Conservation (phyloP, 2,888 invertebrate species). For the Exephanes ischioxanthus region DNA sequence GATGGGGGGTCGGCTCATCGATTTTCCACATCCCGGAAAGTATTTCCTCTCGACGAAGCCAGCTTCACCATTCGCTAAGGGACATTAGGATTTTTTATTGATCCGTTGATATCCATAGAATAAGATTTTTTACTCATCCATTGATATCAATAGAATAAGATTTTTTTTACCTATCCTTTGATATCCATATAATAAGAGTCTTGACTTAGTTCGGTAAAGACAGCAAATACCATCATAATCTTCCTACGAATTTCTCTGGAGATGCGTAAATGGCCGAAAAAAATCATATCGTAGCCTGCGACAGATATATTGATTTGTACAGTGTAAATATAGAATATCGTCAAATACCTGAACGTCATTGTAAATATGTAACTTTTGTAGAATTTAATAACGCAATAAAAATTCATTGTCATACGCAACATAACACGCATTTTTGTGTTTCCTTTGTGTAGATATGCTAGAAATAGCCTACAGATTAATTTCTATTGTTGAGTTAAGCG, state of each 20-base stretch:
- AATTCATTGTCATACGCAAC: not conserved
- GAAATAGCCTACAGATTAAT: constrained; percentile 13
- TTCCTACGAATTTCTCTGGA: no score
- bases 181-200: not conserved
- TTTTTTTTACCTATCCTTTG: no score
- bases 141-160: not conserved
- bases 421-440: not conserved
- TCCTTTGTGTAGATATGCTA: not conserved
- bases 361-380: constrained; percentile 6
- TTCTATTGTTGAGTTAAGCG: constrained; percentile 47
- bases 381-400: not conserved
- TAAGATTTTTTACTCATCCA: not conserved
- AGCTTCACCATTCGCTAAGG: constrained; percentile 73
- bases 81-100: constrained; percentile 44
- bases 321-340: not conserved
- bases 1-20: constrained; percentile 71
- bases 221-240: not conserved
- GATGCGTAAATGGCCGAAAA: no score
- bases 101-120: not conserved
- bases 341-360: not conserved
- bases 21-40: constrained; percentile 62
- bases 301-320: not conserved
- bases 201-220: not conserved
- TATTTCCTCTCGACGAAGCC: constrained; percentile 75
- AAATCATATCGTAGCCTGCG: not conserved